Percentiles rank a stretch among this genome's conserved stretches.
Evolutionary conservation across 2,888 invertebrate genomes (phyloP).

Genomic region (Leucoptera coffeella): DNA sequence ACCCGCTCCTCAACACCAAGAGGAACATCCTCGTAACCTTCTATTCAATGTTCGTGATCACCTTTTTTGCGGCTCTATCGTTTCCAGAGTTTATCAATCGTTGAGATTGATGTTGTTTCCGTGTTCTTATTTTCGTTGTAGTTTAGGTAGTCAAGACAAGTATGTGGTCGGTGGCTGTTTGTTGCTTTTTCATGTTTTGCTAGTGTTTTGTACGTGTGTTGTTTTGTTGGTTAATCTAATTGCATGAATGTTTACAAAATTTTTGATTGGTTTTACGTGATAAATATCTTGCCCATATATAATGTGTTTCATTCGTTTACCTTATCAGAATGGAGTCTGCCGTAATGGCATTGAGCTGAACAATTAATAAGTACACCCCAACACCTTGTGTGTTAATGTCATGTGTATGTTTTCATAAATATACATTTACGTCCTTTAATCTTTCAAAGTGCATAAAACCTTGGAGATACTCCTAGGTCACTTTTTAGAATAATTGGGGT

Average conservation of each 20-base stretch:
- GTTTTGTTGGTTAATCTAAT: background rate
- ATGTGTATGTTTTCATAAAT: no score
- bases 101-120: conserved; percentile 4
- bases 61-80: conserved; percentile 35
- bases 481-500: no score
- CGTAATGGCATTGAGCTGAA: no score
- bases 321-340: no score
- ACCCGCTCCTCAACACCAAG: conserved; percentile 25
- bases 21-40: conserved; percentile 33
- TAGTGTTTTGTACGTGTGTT: background rate
- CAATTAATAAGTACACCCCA: no score
- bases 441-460: no score
- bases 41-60: conserved; percentile 34
- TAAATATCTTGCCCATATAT: no score
- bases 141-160: background rate
- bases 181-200: background rate
- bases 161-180: background rate
- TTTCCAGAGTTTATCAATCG: conserved; percentile 17
- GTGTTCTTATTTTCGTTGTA: background rate
- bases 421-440: no score
- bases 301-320: no score
- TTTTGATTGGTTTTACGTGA: no score
- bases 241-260: background rate
- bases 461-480: no score
- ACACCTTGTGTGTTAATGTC: no score